Conservation (phyloP, 2,888 invertebrate genomes). For the Acrobasis consociella region DNA sequence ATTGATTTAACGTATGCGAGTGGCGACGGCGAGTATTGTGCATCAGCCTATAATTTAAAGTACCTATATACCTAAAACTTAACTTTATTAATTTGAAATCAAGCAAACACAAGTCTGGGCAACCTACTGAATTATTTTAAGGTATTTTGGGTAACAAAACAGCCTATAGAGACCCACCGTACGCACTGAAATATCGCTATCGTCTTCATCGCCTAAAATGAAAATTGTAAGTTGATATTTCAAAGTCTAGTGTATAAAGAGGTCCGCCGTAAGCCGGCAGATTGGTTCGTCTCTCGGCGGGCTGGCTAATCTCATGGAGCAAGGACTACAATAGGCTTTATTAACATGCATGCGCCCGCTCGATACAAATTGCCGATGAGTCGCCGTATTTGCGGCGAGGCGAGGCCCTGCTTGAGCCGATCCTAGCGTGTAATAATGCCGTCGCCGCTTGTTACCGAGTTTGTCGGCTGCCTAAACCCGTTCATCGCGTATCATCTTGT, state of each 20-base stretch:
- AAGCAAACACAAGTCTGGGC: no score
- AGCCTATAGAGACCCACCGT: no score
- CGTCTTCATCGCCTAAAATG: background rate
- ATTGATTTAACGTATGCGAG: no score
- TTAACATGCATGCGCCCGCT: conserved; percentile 66
- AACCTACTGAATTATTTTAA: no score
- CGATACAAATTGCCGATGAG: conserved; percentile 73
- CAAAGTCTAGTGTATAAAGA: conserved; percentile 17
- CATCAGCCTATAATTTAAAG: no score
- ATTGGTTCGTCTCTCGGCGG: conserved; percentile 34
- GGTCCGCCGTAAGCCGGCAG: conserved; percentile 15
- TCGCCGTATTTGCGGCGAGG: conserved; percentile 48
- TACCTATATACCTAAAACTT: no score
- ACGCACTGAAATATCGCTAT: background rate
- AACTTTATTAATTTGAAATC: no score
- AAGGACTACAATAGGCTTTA: conserved; percentile 72
- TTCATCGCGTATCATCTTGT: conserved; percentile 12
- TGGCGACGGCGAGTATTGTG: no score
- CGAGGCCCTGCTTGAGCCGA: conserved; percentile 35
- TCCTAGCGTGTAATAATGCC: conserved; percentile 45
- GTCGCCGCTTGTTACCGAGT: conserved; percentile 31
- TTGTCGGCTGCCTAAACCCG: conserved; percentile 29
- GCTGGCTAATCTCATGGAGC: conserved; percentile 60
- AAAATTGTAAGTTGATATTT: conserved; percentile 9
- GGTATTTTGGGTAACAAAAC: no score